Evolutionary conservation across 1,140 invertebrate genomes (phyloP).

Genomic region (Drosophila varians): DNA sequence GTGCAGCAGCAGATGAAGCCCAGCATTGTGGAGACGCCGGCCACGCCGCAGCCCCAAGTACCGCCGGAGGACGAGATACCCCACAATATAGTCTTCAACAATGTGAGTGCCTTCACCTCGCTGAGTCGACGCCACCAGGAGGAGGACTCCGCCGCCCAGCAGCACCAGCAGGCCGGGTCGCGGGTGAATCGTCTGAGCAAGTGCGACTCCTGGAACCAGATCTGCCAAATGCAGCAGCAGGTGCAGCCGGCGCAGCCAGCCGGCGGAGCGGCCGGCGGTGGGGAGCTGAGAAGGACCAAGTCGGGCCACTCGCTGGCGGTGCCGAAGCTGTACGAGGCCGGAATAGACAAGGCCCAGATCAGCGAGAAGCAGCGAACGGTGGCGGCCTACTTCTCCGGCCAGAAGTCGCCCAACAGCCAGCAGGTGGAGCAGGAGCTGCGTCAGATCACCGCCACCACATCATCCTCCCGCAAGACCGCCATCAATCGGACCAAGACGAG

Average conservation of each 20-base stretch:
- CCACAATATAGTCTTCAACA: slow-evolving; percentile 80
- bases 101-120: slow-evolving; percentile 72
- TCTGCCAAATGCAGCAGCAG: slow-evolving; percentile 81
- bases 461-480: slow-evolving; percentile 75
- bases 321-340: slow-evolving; percentile 91
- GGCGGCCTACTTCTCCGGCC: slow-evolving; percentile 89
- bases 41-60: slow-evolving; percentile 57
- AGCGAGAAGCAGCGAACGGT: slow-evolving; percentile 90
- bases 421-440: slow-evolving; percentile 51
- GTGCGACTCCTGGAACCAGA: slow-evolving; percentile 92
- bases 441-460: slow-evolving; percentile 45
- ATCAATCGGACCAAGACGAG: slow-evolving; percentile 84
- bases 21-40: slow-evolving; percentile 70
- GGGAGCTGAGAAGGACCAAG: slow-evolving; percentile 87
- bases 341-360: slow-evolving; percentile 89
- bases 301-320: slow-evolving; percentile 89
- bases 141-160: slow-evolving; percentile 38
- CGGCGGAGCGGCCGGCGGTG: slow-evolving; percentile 67
- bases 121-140: slow-evolving; percentile 56
- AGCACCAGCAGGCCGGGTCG: slow-evolving; percentile 30
- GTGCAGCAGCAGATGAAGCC: slow-evolving; percentile 55
- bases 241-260: slow-evolving; percentile 9
- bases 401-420: slow-evolving; percentile 74
- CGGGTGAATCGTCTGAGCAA: slow-evolving; percentile 86
- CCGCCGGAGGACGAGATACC: slow-evolving; percentile 75